phyloP scores from a whole-genome alignment of 1,140 invertebrate genomes.

The Drosophila auraria region DNA sequence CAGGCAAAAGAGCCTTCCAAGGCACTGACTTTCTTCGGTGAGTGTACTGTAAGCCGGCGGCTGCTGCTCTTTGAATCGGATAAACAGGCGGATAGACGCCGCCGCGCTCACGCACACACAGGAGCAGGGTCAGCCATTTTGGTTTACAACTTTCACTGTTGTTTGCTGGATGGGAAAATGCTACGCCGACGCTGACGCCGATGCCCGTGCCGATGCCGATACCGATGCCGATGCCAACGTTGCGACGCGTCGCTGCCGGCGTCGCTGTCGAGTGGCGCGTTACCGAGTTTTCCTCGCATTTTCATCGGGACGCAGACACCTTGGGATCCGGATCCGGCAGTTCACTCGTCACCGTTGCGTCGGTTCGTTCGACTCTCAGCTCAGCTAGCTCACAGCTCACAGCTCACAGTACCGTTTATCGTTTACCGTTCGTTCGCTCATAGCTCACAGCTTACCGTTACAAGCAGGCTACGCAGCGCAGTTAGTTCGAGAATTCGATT shows the following conservation, averaged over 20 bases:
- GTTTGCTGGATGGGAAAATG: conserved; percentile 50
- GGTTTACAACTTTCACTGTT: conserved; percentile 70
- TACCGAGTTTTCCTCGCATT: conserved; percentile 70
- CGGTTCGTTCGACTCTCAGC: conserved; percentile 72
- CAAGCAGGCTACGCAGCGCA: not conserved
- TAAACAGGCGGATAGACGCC: conserved; percentile 62
- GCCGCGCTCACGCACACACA: conserved; percentile 27
- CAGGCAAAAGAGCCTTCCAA: not conserved
- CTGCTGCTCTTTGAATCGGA: conserved; percentile 31
- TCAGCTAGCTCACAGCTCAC: conserved; percentile 20
- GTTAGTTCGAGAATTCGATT: conserved; percentile 11
- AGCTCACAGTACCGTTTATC: conserved; percentile 15
- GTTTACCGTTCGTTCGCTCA: conserved; percentile 9
- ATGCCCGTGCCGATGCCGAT: conserved; percentile 3
- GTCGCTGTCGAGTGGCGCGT: conserved; percentile 13
- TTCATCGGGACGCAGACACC: conserved; percentile 69
- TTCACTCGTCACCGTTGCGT: conserved; percentile 81
- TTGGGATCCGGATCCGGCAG: conserved; percentile 61
- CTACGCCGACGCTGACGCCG: conserved; percentile 24
- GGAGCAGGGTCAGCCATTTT: conserved; percentile 56
- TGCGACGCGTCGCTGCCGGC: conserved; percentile 16
- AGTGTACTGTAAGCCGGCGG: conserved; percentile 53
- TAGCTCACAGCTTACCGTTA: conserved; percentile 22
- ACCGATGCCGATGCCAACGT: conserved; percentile 5
- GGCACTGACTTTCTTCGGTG: conserved; percentile 2